Evolutionary conservation across 1,140 invertebrate species (phyloP).

Genomic region (Sesamia nonagrioides): DNA sequence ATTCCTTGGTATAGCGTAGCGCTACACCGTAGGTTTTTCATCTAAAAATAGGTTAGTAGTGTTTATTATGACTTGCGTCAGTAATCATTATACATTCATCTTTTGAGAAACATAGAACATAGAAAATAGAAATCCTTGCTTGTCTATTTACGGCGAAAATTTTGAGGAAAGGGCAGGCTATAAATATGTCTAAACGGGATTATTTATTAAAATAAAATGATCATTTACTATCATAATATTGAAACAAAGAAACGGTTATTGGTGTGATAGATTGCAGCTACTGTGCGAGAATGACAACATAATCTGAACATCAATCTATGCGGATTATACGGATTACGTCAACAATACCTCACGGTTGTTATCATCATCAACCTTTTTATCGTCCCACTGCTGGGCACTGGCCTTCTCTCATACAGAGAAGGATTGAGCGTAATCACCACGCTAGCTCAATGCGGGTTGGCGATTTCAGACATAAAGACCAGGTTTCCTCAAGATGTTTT

Average conservation of each 20-base stretch:
- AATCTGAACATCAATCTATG: conserved; percentile 4
- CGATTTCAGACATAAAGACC: too few species aligned
- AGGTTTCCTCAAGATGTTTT: too few species aligned
- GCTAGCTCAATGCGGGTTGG: too few species aligned
- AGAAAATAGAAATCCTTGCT: too few species aligned
- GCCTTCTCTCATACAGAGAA: too few species aligned
- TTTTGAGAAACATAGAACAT: too few species aligned
- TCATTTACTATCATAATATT: background rate
- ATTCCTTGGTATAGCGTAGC: background rate
- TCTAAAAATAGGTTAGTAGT: background rate
- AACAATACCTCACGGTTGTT: background rate
- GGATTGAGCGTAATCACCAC: too few species aligned
- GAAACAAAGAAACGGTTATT: background rate
- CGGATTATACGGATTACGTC: background rate
- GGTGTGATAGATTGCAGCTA: background rate
- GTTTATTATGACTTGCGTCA: background rate
- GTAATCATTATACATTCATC: too few species aligned
- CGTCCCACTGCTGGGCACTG: too few species aligned
- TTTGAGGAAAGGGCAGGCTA: too few species aligned
- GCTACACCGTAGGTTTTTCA: background rate
- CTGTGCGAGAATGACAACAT: background rate
- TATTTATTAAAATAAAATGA: background rate
- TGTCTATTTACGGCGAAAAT: too few species aligned
- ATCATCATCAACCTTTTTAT: too few species aligned
- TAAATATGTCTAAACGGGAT: background rate